Conservation (phyloP, 2,888 invertebrate species). For the Diadegma fenestrale region DNA sequence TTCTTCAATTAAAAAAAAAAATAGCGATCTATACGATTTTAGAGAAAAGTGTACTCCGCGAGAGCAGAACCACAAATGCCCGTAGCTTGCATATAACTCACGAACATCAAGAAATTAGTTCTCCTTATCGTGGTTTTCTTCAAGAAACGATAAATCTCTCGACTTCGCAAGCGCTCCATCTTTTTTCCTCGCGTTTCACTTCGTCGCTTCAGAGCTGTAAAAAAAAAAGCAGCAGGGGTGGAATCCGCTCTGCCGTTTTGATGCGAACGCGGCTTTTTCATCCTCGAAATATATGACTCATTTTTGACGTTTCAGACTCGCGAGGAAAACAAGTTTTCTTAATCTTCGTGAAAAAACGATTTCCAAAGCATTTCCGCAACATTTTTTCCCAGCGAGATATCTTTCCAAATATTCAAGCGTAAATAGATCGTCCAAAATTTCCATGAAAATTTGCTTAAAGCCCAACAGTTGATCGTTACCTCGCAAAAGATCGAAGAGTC, state of each 20-base stretch:
- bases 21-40: neutral
- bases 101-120: constrained; percentile 61
- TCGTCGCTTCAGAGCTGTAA: constrained; percentile 18
- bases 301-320: constrained; percentile 35
- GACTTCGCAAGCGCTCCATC: constrained; percentile 25
- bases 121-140: constrained; percentile 63
- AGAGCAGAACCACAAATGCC: neutral
- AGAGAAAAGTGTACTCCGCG: constrained; percentile 15
- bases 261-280: constrained; percentile 35
- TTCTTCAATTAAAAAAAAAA: neutral
- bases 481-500: neutral
- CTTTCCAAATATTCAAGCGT: neutral
- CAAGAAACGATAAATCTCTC: constrained; percentile 63
- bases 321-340: constrained; percentile 45
- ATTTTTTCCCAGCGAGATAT: neutral
- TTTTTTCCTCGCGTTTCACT: constrained; percentile 22
- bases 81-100: constrained; percentile 12
- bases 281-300: constrained; percentile 43
- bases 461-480: neutral
- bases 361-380: constrained; percentile 2
- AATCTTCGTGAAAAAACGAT: constrained; percentile 17
- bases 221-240: constrained; percentile 6
- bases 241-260: constrained; percentile 36
- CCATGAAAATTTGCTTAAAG: neutral
- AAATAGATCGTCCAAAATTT: neutral